Evolutionary conservation across 2,113 vertebrate genomes (phyloP).

Genomic region (Chaetura pelagica): DNA sequence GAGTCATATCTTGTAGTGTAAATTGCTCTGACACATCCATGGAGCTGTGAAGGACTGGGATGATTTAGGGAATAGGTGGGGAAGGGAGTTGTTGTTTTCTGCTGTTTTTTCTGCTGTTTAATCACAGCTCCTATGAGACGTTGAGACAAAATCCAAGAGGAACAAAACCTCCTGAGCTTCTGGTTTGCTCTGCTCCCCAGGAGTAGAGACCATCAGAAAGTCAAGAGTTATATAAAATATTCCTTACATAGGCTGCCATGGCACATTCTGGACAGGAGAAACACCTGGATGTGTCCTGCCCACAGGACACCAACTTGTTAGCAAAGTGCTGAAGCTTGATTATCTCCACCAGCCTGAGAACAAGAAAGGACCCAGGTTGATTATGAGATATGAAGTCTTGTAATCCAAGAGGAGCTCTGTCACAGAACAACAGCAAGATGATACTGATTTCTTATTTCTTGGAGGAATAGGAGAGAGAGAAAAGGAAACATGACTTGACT

Average conservation of each 20-base stretch:
- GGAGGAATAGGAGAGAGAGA: neutral
- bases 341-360: neutral
- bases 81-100: neutral
- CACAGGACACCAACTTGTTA: neutral
- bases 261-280: neutral
- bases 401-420: neutral
- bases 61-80: neutral
- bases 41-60: neutral
- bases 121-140: neutral
- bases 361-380: neutral
- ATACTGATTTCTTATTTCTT: neutral
- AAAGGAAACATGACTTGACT: neutral
- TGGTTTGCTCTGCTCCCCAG: neutral
- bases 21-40: neutral
- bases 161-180: neutral
- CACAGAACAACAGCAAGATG: neutral
- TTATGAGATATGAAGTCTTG: neutral
- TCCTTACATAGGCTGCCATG: neutral
- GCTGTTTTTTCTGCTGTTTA: too few relatives aligned
- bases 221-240: neutral
- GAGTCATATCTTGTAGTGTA: neutral
- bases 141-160: neutral
- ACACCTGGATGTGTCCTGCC: neutral
- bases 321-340: neutral
- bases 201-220: neutral